Evolutionary conservation across 2,797 vertebrate species (phyloP).

Genomic region (Lophius americanus): DNA sequence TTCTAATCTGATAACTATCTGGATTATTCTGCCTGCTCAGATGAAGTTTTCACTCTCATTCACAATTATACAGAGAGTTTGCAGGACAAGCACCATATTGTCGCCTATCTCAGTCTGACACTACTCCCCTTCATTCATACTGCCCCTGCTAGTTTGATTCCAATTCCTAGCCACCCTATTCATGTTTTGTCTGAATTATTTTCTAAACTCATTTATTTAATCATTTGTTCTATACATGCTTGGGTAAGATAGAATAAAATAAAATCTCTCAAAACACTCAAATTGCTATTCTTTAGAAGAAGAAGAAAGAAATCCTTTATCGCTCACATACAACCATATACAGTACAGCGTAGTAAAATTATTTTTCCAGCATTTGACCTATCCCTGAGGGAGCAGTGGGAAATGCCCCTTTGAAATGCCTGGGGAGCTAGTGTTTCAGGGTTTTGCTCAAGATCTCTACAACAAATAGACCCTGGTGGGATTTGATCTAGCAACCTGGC

Average conservation of each 20-base stretch:
- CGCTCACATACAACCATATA: no score
- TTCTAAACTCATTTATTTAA: neutral
- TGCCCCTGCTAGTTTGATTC: constrained; percentile 18
- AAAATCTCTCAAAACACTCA: no score
- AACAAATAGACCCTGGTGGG: no score
- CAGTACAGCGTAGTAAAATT: no score
- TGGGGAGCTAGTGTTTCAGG: no score
- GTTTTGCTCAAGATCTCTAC: no score
- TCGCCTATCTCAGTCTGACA: constrained; percentile 15
- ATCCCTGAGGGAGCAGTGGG: no score
- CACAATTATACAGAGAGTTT: constrained; percentile 23
- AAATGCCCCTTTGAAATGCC: no score
- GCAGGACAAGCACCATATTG: constrained; percentile 6
- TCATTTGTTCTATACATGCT: neutral
- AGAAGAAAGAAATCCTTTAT: no score
- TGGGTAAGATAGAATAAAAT: neutral
- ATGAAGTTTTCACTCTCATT: constrained; percentile 35
- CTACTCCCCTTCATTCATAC: constrained; percentile 14
- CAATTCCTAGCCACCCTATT: neutral
- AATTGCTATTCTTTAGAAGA: no score
- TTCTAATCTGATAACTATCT: constrained; percentile 70
- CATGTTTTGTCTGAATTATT: neutral
- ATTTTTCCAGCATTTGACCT: no score
- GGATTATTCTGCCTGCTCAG: constrained; percentile 58
- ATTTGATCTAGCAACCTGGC: no score